phyloP scores from a whole-genome alignment of 1,140 invertebrate species.

The Zaprionus davidi region DNA sequence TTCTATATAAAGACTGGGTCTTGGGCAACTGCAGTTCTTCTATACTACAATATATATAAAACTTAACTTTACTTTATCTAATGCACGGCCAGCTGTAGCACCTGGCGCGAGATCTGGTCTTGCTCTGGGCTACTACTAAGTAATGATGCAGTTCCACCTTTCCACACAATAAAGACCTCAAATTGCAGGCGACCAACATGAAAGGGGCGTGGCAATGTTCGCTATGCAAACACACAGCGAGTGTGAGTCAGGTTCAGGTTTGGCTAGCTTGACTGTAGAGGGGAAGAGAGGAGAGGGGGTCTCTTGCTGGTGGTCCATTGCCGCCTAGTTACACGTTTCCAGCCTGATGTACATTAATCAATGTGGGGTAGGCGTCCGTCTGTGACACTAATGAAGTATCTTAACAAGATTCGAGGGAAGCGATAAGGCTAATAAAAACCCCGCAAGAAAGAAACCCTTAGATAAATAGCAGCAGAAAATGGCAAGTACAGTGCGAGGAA shows the following conservation, averaged over 20 bases:
- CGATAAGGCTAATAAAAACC: conserved; percentile 54
- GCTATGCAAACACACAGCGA: conserved; percentile 49
- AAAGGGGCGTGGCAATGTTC: conserved; percentile 55
- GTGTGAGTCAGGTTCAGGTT: conserved; percentile 46
- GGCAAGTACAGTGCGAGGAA: conserved; percentile 9
- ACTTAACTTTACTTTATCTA: conserved; percentile 22
- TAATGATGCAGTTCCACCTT: conserved; percentile 64
- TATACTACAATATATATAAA: conserved; percentile 13
- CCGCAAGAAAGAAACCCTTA: conserved; percentile 6
- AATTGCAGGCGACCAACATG: conserved; percentile 68
- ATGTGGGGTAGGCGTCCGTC: conserved; percentile 45
- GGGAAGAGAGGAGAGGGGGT: not conserved
- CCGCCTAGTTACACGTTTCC: conserved; percentile 57
- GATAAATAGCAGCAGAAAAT: conserved; percentile 20
- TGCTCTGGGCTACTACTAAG: conserved; percentile 29
- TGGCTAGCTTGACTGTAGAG: not conserved
- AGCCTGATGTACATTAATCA: conserved; percentile 75
- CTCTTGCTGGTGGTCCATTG: conserved; percentile 39
- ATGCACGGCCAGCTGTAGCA: conserved; percentile 12
- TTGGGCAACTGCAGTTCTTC: too few species aligned
- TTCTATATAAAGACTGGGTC: too few species aligned
- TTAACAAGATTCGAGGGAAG: conserved; percentile 68
- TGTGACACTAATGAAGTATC: conserved; percentile 82
- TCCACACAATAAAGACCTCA: conserved; percentile 71
- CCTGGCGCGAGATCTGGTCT: not conserved